Evolutionary conservation across 1,140 invertebrate species (phyloP), one percentile per base, ranked within the genome.

Genomic region (Drosophila insularis): DNA sequence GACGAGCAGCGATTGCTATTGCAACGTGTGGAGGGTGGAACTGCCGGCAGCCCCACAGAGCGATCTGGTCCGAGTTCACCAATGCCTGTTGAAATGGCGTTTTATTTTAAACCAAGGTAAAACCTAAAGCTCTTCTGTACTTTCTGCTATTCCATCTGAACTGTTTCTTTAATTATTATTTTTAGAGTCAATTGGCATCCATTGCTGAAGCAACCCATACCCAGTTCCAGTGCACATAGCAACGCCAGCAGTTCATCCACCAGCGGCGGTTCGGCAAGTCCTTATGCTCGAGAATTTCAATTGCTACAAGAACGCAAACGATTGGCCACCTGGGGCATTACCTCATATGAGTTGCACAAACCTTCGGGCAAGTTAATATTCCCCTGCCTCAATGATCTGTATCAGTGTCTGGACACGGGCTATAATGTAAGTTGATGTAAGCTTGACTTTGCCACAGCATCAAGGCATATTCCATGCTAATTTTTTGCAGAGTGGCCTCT

Each of bases 241-340:
- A 70, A 85, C 2, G 77, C 55, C 1, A 68, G 71, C 7, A 53
- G 72, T 19, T 58, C 70, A 7, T 31, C 27, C 21, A 46, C 40
- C 4, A 75, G 73, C 17, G 95, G 74, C 21, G 63, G 62, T 77
- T 93, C 94, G 64, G 94, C 68, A 1, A 68, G 80, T 79, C 94
- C 94, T 63, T 80, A 77, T 94, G 95, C 96, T 0, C 93, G 95
- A 68, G 98, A 99, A 92, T 97, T 98, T 90, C 97, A 98, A 90
- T 91, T 99, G 54, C 93, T 98, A 62, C 96, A 96, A 93, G 98
- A 99, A 91, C 93, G 98, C 60, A 98, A 98, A 92, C 93, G 97
- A 73, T 94, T 98, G 8, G 95, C 97, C 0, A 96, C 96, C 1
- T 98, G 97, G 95, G 98, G 98, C 17, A 98, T 99, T 55, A 98